A percentile compares a stretch with the other conserved stretches of the same genome.
phyloP scores from a whole-genome alignment of 2,113 vertebrate genomes.

The Limnothrissa miodon region DNA sequence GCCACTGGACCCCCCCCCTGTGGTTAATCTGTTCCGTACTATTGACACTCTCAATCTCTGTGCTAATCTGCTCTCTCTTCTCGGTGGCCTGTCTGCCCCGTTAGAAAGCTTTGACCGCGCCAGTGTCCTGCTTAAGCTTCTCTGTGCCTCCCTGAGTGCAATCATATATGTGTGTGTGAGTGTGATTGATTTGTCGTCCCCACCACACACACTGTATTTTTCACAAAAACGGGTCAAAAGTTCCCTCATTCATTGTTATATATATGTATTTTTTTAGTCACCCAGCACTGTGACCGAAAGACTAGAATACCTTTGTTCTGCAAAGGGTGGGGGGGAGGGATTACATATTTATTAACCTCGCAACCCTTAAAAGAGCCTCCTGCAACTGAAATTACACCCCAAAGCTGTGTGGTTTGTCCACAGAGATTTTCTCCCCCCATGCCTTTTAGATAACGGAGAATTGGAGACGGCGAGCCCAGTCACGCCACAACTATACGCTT shows the following conservation, averaged over 20 bases:
- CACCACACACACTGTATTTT: no score
- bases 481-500: background rate
- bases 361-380: background rate
- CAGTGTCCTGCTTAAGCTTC: background rate
- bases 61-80: conserved; percentile 1
- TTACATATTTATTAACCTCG: background rate
- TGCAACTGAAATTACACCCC: background rate
- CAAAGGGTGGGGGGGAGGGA: background rate
- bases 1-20: background rate
- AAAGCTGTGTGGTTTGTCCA: background rate
- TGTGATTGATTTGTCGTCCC: no score
- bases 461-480: background rate
- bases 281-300: background rate
- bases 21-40: background rate
- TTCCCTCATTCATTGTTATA: no score
- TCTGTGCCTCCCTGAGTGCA: background rate
- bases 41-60: background rate
- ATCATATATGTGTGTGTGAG: no score
- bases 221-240: no score
- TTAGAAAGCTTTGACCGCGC: background rate
- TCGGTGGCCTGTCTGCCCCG: background rate
- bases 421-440: background rate
- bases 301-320: background rate
- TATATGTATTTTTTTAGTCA: background rate
- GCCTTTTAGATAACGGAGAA: no score